These are phyloP conservation scores for Oophaga pumilio DNA, from an alignment of 2,113 vertebrate species.

Conservation along the genomic window DNA sequence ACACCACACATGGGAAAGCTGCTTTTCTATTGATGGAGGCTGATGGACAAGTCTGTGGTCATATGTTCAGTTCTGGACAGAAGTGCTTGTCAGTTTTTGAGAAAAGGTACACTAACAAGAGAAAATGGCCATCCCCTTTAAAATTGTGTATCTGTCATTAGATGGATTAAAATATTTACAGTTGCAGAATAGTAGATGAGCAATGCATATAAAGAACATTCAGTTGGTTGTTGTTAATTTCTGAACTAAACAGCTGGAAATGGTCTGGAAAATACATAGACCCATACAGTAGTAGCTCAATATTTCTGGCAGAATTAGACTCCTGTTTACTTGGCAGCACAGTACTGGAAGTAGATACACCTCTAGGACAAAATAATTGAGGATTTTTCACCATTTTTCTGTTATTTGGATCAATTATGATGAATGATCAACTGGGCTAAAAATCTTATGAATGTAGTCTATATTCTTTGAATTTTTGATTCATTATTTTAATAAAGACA, in stretches of 20 bases:
- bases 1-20: no score
- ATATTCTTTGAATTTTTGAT: neutral
- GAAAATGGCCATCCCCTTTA: no score
- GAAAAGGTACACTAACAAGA: no score
- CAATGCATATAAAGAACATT: neutral
- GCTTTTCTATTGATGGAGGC: no score
- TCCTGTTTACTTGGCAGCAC: neutral
- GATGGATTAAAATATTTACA: neutral
- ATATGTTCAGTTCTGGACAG: no score
- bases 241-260: neutral
- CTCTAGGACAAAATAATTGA: neutral
- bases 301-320: neutral
- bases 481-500: neutral
- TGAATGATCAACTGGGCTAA: neutral
- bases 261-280: neutral
- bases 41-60: no score
- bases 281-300: neutral
- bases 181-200: neutral
- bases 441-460: neutral
- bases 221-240: neutral
- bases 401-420: neutral
- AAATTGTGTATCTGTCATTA: no score
- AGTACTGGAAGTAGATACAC: no score
- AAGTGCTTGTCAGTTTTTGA: no score
- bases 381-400: neutral